Percentiles rank a stretch among this genome's conserved stretches.
These are phyloP conservation scores for Bambusicola thoracicus DNA, from an alignment of 2,113 vertebrate species.

Conservation along the genomic window DNA sequence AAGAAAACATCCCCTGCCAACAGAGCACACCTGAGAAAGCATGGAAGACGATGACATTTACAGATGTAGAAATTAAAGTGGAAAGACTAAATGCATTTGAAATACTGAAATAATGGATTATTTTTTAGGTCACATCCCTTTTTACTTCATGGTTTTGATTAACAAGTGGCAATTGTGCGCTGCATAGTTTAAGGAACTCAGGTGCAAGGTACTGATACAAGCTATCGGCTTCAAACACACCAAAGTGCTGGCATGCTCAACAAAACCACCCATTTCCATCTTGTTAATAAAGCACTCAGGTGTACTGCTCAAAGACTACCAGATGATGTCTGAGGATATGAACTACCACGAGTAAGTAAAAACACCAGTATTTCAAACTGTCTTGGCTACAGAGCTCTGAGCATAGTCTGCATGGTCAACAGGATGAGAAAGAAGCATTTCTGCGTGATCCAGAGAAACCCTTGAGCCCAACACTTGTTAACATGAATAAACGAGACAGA, in stretches of 20 bases:
- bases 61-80: not conserved
- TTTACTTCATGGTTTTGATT: not conserved
- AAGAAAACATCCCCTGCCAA: not conserved
- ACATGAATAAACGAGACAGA: not conserved
- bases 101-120: too few species aligned
- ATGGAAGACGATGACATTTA: not conserved
- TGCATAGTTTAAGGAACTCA: not conserved
- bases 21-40: not conserved
- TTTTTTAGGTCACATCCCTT: not conserved
- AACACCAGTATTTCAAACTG: not conserved
- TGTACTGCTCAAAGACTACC: not conserved
- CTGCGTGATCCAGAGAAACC: not conserved
- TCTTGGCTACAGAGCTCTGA: fast-evolving
- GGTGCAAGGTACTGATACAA: not conserved
- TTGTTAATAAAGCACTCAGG: not conserved
- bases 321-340: not conserved
- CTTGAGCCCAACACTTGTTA: fast-evolving
- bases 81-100: not conserved
- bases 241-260: not conserved
- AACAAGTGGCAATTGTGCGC: not conserved
- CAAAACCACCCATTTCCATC: not conserved
- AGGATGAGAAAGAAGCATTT: not conserved
- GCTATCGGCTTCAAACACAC: not conserved
- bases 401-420: fast-evolving
- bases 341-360: not conserved